Base-by-base conservation (phyloP, 2,797 vertebrate species). In the Rhinoraja longicauda region DNA sequence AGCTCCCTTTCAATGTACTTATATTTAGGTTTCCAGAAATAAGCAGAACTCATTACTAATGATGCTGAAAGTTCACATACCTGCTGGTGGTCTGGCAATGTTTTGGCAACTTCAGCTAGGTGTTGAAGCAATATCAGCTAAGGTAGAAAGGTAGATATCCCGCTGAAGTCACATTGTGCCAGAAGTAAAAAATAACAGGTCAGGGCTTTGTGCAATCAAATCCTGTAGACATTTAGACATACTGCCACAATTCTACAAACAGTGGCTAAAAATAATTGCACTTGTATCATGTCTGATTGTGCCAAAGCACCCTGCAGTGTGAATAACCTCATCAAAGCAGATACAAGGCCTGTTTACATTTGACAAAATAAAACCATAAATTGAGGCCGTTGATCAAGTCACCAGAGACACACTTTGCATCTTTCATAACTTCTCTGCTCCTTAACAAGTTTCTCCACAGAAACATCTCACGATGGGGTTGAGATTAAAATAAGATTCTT, bases 401-500 rank as follows among this genome's bases (percentile, higher is more conserved):
- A 88, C 70, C 62, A 88, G 62, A 36, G 15, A 32, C n/a, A 1
- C 32, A 88, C 5, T 88, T 36, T 67, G 15, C 59, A 88, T 64
- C 84, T 64, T 36, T 67, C 59, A 64, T 86, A 86, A 86, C 26
- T 29, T 86, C 3, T 29, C 57, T 5, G 26, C 29, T 29, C 15
- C 57, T 86, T 64, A 86, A 62, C 82, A 86, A 62, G 67, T 70
- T 91, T 91, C 64, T 91, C 21, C 32, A 39, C 36, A 26, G 36
- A 26, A 45, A 32, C 67, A 26, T 72, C 67, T 91, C 88, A 72
- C 64, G 72, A 45, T 21, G 45, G 70, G 67, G 12, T 92, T 92
- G 67, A 92, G 36, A 53, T 92, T 75, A 53, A 92, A 92, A 92
- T 75, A 73, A 73, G 39, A 57, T 73, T 73, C 21, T 36, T 92